Conservation (phyloP, 2,113 vertebrate genomes). For the Romanogobio albipinnatus region DNA sequence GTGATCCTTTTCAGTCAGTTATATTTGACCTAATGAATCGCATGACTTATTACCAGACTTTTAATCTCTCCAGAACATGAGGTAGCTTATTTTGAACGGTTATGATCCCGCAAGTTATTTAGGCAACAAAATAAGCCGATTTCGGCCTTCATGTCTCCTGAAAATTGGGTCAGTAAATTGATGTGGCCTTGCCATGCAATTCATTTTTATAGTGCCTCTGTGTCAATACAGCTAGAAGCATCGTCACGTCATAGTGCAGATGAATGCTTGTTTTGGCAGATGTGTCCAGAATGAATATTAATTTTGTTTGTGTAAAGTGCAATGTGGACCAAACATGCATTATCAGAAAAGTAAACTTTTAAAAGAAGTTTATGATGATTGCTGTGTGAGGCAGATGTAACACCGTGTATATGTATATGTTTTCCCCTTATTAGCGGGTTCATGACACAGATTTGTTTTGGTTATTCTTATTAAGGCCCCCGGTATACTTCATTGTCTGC, state of each 20-base stretch:
- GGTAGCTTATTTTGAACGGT: conserved; percentile 46
- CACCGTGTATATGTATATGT: background rate
- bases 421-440: conserved; percentile 47
- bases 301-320: conserved; percentile 33
- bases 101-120: conserved; percentile 56
- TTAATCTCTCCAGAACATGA: conserved; percentile 19
- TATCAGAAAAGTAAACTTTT: conserved; percentile 36
- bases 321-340: background rate
- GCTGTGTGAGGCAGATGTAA: conserved; percentile 25
- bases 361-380: background rate
- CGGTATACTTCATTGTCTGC: too few species aligned
- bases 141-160: conserved; percentile 57
- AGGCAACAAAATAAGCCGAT: conserved; percentile 57
- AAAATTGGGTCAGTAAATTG: conserved; percentile 72
- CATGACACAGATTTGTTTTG: background rate
- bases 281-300: conserved; percentile 61
- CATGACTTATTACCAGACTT: conserved; percentile 39
- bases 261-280: conserved; percentile 58
- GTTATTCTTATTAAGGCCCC: background rate
- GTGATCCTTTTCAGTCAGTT: background rate
- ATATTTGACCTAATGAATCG: conserved; percentile 32
- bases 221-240: conserved; percentile 64
- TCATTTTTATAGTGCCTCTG: conserved; percentile 60
- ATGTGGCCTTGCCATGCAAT: conserved; percentile 62
- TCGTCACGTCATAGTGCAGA: conserved; percentile 57